Percentiles rank a stretch among this genome's conserved stretches.
Evolutionary conservation across 2,113 vertebrate genomes (phyloP).

Genomic region (Cyanoliseus patagonus): DNA sequence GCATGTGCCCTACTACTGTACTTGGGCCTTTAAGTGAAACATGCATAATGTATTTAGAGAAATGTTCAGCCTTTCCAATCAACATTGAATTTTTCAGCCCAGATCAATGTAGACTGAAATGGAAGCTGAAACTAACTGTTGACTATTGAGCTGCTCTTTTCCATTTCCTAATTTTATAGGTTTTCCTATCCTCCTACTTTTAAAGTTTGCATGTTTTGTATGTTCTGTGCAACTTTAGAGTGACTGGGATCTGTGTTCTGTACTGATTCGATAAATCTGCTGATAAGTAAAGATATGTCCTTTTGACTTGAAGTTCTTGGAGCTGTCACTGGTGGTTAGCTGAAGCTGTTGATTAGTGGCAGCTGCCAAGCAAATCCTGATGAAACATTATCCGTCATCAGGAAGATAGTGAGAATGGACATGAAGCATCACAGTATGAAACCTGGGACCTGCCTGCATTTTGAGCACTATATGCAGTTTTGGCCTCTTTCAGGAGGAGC

Average conservation of each 20-base stretch:
- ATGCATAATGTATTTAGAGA: background rate
- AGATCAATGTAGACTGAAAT: background rate
- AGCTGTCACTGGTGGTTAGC: background rate
- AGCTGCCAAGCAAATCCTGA: background rate
- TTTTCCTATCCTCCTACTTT: background rate
- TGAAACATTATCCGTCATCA: background rate
- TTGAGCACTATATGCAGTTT: fast-evolving
- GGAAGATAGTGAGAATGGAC: background rate
- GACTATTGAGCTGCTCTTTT: background rate
- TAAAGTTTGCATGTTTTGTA: background rate
- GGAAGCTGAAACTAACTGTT: background rate
- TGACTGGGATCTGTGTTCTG: background rate
- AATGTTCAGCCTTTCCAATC: background rate
- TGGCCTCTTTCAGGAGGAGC: background rate
- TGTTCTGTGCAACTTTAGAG: background rate
- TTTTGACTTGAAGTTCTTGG: background rate
- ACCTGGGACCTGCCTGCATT: fast-evolving
- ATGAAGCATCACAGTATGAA: background rate
- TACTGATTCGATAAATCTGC: background rate
- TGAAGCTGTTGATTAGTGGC: background rate
- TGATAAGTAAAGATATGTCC: background rate
- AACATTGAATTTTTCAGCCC: background rate
- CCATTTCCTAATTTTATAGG: background rate
- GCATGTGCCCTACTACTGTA: background rate
- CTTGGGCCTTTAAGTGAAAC: background rate